These are phyloP conservation scores for Pterophyllum scalare DNA, from an alignment of 2,113 vertebrate species.

Conservation along the genomic window DNA sequence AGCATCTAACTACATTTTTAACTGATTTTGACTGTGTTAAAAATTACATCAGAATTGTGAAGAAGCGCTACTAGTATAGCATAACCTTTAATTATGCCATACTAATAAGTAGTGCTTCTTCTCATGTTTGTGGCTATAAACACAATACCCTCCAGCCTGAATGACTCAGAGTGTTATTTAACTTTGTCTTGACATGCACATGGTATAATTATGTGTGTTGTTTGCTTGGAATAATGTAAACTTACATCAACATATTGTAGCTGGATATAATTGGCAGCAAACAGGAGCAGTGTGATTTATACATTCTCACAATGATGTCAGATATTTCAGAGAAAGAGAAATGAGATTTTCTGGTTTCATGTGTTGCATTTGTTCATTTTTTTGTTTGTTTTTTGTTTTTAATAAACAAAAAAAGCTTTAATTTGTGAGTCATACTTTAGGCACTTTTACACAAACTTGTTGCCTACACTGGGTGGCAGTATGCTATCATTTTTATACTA, in stretches of 20 bases:
- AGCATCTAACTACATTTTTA: conserved; percentile 5
- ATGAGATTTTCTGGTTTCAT: background rate
- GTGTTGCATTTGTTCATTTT: background rate
- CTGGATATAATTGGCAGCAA: background rate
- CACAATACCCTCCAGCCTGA: background rate
- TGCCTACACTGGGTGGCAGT: conserved; percentile 73
- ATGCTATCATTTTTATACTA: conserved; percentile 42
- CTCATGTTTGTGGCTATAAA: conserved; percentile 1
- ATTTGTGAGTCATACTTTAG: conserved; percentile 1
- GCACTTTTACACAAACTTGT: conserved; percentile 23
- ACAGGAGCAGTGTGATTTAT: background rate
- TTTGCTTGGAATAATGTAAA: background rate
- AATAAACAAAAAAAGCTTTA: background rate
- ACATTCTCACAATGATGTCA: background rate
- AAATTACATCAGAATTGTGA: conserved; percentile 4
- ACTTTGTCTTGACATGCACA: background rate
- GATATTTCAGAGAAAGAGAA: background rate
- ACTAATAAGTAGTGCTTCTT: background rate
- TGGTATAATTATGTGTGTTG: background rate
- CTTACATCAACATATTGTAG: background rate
- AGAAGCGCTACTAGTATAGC: background rate
- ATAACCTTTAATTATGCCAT: conserved; percentile 26
- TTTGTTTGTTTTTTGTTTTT: background rate
- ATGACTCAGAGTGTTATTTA: conserved; percentile 16
- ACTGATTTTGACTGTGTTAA: conserved; percentile 13